Evolutionary conservation across 2,113 vertebrate species (phyloP).

Genomic region (Catharus fuscescens): DNA sequence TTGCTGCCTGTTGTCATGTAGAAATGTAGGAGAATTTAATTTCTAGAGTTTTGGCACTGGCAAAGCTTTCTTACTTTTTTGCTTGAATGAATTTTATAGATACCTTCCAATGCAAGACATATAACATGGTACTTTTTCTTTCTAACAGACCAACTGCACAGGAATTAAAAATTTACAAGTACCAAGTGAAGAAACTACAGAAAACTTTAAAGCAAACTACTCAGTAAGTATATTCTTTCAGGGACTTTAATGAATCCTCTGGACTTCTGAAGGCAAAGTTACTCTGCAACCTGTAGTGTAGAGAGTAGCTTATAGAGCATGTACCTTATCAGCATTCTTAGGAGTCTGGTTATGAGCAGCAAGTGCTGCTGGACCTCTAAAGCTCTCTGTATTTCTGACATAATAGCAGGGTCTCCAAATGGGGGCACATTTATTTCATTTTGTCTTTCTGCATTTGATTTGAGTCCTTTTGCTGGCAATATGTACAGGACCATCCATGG

Average conservation of each 20-base stretch:
- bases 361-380: background rate
- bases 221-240: constrained; percentile 69
- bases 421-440: background rate
- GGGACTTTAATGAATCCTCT: background rate
- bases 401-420: background rate
- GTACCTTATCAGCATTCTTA: background rate
- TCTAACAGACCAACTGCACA: constrained; percentile 74
- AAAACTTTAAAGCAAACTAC: constrained; percentile 71
- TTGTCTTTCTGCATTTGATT: background rate
- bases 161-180: constrained; percentile 83
- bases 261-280: background rate
- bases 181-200: constrained; percentile 82
- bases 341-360: background rate
- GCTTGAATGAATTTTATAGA: background rate
- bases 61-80: background rate
- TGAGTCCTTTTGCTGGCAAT: background rate
- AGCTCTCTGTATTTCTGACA: background rate
- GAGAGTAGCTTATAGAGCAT: background rate
- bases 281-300: background rate
- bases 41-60: background rate
- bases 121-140: background rate
- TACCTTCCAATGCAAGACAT: background rate
- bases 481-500: background rate
- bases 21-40: background rate
- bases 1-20: background rate